These are phyloP conservation scores for Halcyon malimbica DNA, from an alignment of 2,113 vertebrate species.

Conservation along the genomic window DNA sequence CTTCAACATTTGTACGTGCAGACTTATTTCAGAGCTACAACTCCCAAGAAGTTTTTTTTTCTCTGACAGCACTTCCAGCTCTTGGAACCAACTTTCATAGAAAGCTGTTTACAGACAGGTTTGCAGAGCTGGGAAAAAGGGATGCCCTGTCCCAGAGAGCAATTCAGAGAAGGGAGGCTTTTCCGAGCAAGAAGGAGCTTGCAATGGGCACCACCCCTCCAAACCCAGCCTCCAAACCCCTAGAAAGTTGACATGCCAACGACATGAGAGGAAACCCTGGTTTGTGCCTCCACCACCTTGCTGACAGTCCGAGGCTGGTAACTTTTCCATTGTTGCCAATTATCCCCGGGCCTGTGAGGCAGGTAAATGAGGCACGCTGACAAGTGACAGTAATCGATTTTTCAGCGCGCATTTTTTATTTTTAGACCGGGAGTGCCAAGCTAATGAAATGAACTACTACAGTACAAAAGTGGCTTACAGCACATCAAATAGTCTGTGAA, in stretches of 20 bases:
- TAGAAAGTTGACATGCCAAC: neutral
- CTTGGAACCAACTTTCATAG: neutral
- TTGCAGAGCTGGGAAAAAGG: neutral
- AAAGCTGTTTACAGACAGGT: neutral
- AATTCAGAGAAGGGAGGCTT: neutral
- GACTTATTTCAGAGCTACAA: neutral
- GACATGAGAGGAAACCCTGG: neutral
- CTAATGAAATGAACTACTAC: slow-evolving; percentile 35
- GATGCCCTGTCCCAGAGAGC: neutral
- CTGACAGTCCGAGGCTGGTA: neutral
- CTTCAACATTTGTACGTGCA: rapidly evolving
- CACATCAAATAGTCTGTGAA: neutral
- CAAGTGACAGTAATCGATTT: slow-evolving; percentile 53
- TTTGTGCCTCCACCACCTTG: neutral
- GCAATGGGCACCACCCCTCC: neutral
- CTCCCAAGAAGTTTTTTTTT: neutral
- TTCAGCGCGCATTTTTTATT: slow-evolving; percentile 41
- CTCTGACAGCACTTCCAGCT: neutral
- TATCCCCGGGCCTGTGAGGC: slow-evolving; percentile 15
- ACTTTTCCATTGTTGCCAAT: slow-evolving; percentile 27
- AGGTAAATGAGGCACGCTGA: slow-evolving; percentile 53
- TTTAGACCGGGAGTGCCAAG: slow-evolving; percentile 24
- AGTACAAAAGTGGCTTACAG: slow-evolving; percentile 16
- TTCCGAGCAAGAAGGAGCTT: neutral
- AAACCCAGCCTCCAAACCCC: neutral